phyloP scores from a whole-genome alignment of 53 echinoderm and acorn worm species.

The Stichopus horrens region DNA sequence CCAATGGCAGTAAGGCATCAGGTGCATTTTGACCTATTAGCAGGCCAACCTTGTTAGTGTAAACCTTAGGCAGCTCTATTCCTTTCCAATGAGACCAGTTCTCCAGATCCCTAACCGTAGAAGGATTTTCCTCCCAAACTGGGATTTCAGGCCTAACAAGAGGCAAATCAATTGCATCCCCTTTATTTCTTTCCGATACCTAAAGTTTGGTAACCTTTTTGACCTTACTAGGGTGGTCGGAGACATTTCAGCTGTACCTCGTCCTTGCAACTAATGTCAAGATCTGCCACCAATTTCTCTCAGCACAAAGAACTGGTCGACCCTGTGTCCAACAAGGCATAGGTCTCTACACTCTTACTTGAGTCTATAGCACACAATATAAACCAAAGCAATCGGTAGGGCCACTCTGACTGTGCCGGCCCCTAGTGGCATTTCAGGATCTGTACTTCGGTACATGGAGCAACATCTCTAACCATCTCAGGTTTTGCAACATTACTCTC shows the following conservation, averaged over 20 bases:
- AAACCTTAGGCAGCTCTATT: conserved; percentile 29
- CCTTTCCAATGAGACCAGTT: conserved; percentile 45
- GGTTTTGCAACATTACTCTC: too few relatives aligned
- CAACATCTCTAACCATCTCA: too few relatives aligned
- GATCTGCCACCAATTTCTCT: conserved; percentile 23
- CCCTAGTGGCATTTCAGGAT: too few relatives aligned
- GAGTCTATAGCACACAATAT: conserved; percentile 59
- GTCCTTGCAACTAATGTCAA: conserved; percentile 18
- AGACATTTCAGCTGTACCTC: conserved; percentile 43
- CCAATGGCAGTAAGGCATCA: conserved; percentile 50
- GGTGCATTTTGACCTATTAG: conserved; percentile 67
- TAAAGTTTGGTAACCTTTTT: conserved; percentile 6
- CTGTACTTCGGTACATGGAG: too few relatives aligned
- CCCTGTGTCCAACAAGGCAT: conserved; percentile 63
- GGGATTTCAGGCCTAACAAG: conserved; percentile 10
- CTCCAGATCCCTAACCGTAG: background rate
- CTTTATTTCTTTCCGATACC: conserved; percentile 41
- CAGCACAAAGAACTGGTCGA: conserved; percentile 56
- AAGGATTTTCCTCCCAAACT: conserved; percentile 10
- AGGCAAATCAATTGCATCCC: conserved; percentile 22
- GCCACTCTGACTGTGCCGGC: too few relatives aligned
- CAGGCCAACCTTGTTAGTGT: conserved; percentile 30
- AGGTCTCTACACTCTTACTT: conserved; percentile 34
- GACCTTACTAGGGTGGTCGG: conserved; percentile 48
- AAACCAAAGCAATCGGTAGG: conserved; percentile 48